phyloP scores from a whole-genome alignment of 2,797 vertebrate genomes.

The Artibeus lituratus region DNA sequence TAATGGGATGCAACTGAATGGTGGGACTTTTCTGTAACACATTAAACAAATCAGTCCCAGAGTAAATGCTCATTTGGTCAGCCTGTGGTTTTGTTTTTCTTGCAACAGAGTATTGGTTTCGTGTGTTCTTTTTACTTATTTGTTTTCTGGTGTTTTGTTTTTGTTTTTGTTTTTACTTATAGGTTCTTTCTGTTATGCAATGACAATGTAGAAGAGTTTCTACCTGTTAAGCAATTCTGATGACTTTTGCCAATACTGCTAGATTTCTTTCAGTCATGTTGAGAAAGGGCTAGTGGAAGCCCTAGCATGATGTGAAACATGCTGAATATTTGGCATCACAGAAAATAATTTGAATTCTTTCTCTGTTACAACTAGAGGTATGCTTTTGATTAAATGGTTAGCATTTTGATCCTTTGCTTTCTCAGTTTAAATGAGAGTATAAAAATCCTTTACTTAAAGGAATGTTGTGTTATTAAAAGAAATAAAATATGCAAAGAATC shows the following conservation, averaged over 20 bases:
- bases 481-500: neutral
- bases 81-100: neutral
- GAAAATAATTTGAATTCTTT: neutral
- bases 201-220: neutral
- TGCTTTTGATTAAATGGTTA: neutral
- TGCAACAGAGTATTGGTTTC: neutral
- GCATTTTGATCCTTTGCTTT: slow-evolving; percentile 4
- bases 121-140: neutral
- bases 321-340: neutral
- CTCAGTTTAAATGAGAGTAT: neutral
- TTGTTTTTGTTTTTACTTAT: neutral
- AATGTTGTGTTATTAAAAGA: neutral
- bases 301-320: neutral
- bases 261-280: neutral
- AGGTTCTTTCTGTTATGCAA: neutral
- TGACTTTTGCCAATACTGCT: neutral
- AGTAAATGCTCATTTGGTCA: neutral
- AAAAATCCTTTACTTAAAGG: neutral
- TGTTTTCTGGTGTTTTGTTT: neutral
- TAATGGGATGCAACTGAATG: neutral
- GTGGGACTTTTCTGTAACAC: neutral
- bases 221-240: neutral
- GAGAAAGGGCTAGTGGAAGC: neutral
- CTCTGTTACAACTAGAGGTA: neutral
- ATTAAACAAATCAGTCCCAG: neutral